Conservation (phyloP, 2,888 invertebrate genomes). For the Eupithecia subumbrata region DNA sequence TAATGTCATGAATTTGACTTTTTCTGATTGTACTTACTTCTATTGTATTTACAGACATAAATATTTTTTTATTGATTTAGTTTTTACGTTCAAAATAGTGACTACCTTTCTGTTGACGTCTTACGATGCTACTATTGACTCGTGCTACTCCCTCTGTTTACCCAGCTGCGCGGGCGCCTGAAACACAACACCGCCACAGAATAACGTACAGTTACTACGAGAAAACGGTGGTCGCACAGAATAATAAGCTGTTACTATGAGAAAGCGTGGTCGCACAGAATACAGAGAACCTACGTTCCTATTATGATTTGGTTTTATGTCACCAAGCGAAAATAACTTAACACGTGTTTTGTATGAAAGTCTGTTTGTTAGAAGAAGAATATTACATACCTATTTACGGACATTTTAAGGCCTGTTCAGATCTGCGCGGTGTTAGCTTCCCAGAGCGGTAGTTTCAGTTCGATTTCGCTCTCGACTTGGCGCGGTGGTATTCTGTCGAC, state of each 20-base stretch:
- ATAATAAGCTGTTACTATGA: constrained; percentile 24
- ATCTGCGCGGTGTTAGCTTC: too few species aligned
- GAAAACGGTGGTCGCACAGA: background rate
- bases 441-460: too few species aligned
- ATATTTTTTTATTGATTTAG: too few species aligned
- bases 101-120: background rate
- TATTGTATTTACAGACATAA: too few species aligned
- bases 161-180: constrained; percentile 31
- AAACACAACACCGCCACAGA: constrained; percentile 26
- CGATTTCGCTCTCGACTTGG: too few species aligned
- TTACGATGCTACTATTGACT: background rate
- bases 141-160: constrained; percentile 14
- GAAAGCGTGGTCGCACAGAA: background rate
- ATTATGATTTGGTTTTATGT: background rate
- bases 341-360: background rate
- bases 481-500: background rate
- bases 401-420: too few species aligned
- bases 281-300: background rate
- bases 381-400: too few species aligned
- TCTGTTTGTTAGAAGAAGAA: background rate
- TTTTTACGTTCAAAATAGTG: too few species aligned
- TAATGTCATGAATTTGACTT: too few species aligned
- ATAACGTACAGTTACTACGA: constrained; percentile 16
- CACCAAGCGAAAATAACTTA: background rate
- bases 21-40: too few species aligned